Conservation (phyloP, 2,113 vertebrate genomes). For the Phrynosoma blainvillii region DNA sequence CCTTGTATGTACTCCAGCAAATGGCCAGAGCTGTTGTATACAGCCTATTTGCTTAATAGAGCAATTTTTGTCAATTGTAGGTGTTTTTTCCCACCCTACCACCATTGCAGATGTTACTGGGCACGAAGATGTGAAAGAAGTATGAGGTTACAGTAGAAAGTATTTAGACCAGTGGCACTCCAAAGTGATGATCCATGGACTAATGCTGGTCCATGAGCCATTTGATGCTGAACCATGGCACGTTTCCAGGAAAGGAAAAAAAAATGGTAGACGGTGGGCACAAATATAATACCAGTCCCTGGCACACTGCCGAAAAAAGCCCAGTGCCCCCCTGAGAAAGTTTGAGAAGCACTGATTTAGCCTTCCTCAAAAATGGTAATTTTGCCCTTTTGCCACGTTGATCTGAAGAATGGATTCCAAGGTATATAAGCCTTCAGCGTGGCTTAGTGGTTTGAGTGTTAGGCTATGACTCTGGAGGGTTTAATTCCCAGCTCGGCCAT, state of each 20-base stretch:
- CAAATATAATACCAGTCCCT: no score
- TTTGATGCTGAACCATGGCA: background rate
- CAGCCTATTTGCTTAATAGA: background rate
- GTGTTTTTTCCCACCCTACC: background rate
- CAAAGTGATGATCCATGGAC: background rate
- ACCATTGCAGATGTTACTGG: background rate
- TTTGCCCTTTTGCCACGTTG: no score
- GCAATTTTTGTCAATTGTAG: conserved; percentile 26
- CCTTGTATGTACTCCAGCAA: background rate
- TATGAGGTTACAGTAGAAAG: background rate
- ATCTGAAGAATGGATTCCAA: no score
- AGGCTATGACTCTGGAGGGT: no score
- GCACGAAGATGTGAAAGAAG: background rate
- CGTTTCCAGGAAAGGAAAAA: background rate
- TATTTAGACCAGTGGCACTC: background rate
- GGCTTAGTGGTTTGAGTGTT: no score
- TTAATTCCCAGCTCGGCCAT: no score
- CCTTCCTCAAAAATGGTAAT: no score
- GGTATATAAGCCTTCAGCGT: no score
- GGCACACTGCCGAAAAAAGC: no score
- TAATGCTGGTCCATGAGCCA: background rate
- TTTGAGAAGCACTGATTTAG: no score
- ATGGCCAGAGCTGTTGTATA: background rate
- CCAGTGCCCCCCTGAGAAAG: background rate
- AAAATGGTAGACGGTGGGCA: no score